Percentiles rank a stretch among this genome's conserved stretches.
These are phyloP conservation scores for Ceyx erithaca DNA, from an alignment of 2,797 vertebrate species.

Conservation along the genomic window DNA sequence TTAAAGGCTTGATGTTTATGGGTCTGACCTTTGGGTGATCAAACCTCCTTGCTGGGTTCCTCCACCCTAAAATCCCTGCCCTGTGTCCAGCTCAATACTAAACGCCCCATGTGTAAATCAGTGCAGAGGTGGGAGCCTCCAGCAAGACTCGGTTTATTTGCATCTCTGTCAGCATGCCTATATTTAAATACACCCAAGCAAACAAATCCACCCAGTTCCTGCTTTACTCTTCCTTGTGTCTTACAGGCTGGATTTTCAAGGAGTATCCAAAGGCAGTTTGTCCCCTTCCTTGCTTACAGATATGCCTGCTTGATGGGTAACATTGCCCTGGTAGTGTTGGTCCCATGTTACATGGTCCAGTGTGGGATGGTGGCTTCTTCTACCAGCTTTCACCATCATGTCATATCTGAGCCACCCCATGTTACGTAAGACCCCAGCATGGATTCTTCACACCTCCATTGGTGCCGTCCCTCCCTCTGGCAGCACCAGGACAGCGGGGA, in stretches of 20 bases:
- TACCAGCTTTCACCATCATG: not conserved
- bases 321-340: not conserved
- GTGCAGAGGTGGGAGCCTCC: not conserved
- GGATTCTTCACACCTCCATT: constrained; percentile 77
- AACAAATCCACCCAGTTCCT: not conserved
- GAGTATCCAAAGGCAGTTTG: not conserved
- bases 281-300: not conserved
- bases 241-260: not conserved
- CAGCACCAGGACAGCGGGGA: constrained; percentile 86
- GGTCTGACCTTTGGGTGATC: not conserved
- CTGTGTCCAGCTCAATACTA: not conserved
- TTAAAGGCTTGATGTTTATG: not conserved
- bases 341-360: accelerated
- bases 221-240: not conserved
- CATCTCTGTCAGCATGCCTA: not conserved
- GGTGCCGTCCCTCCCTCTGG: constrained; percentile 76
- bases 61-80: not conserved
- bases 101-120: not conserved
- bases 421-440: accelerated
- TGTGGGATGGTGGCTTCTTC: not conserved
- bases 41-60: not conserved
- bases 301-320: not conserved
- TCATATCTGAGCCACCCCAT: not conserved
- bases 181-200: not conserved
- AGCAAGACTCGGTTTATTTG: not conserved